phyloP scores from a whole-genome alignment of 2,113 vertebrate species.

The Lucifuga dentata region DNA sequence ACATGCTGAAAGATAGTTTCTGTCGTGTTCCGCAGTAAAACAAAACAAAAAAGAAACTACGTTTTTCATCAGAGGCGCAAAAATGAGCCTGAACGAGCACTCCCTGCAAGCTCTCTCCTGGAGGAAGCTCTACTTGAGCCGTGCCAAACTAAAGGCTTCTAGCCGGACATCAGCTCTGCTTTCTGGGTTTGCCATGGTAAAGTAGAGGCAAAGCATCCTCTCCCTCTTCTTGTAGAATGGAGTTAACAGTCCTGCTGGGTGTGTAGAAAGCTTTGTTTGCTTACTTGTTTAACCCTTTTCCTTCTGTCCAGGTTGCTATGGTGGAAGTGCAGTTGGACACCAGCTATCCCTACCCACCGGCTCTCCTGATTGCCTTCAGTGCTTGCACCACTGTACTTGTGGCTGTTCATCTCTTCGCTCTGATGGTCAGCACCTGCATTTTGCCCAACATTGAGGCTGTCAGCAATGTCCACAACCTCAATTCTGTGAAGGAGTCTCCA shows the following conservation, averaged over 20 bases:
- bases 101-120: slow-evolving; percentile 97
- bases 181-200: slow-evolving; percentile 98
- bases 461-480: slow-evolving; percentile 99
- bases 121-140: slow-evolving; percentile 96
- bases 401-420: slow-evolving; percentile 95
- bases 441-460: slow-evolving; percentile 97
- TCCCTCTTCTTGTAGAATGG: neutral
- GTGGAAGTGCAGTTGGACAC: slow-evolving; percentile 98
- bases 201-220: neutral
- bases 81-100: slow-evolving; percentile 89
- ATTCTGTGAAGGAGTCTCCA: slow-evolving; percentile 97
- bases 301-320: slow-evolving; percentile 91
- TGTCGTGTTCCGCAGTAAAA: slow-evolving; percentile 3
- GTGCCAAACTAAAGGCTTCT: slow-evolving; percentile 97
- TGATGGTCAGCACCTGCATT: slow-evolving; percentile 99
- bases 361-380: slow-evolving; percentile 96
- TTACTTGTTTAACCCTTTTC: neutral
- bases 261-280: slow-evolving; percentile 8
- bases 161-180: slow-evolving; percentile 96
- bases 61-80: neutral
- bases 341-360: slow-evolving; percentile 92
- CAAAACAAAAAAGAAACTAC: slow-evolving; percentile 22
- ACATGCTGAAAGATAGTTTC: slow-evolving; percentile 38
- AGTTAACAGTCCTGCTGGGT: slow-evolving; percentile 77
- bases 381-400: slow-evolving; percentile 97